A percentile compares a stretch with the other conserved stretches of the same genome.
These are phyloP conservation scores for Hydropsyche betteni DNA, from an alignment of 2,888 invertebrate genomes.

Conservation along the genomic window DNA sequence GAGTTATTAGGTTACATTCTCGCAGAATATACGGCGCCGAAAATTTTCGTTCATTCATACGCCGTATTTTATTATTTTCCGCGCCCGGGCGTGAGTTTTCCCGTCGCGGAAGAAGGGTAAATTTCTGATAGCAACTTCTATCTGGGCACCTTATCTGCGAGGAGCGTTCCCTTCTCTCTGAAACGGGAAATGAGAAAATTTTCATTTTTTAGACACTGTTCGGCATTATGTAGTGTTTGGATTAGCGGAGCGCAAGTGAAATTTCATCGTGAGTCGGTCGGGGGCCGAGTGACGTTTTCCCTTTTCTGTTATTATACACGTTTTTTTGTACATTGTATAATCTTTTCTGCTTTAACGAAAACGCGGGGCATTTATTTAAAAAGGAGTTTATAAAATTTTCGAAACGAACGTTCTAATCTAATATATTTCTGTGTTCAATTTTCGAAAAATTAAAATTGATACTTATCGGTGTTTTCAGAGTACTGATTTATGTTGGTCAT, in stretches of 20 bases:
- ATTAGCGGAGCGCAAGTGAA: slow-evolving; percentile 15
- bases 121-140: slow-evolving; percentile 27
- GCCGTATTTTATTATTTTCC: too few relatives aligned
- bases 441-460: background rate
- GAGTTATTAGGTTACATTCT: too few relatives aligned
- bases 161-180: background rate
- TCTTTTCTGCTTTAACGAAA: background rate
- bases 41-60: too few relatives aligned
- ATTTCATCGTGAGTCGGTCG: slow-evolving; percentile 17
- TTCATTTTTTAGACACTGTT: slow-evolving; percentile 14
- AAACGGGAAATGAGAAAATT: slow-evolving; percentile 29
- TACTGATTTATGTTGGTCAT: background rate
- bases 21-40: too few relatives aligned
- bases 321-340: too few relatives aligned
- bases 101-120: slow-evolving; percentile 23
- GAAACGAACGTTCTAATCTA: too few relatives aligned
- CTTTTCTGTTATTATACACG: too few relatives aligned
- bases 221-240: slow-evolving; percentile 26
- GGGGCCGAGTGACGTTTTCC: background rate
- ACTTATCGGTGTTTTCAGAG: too few relatives aligned
- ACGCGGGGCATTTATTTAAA: background rate
- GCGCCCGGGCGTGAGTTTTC: background rate
- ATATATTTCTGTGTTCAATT: background rate
- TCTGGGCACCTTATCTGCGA: slow-evolving; percentile 11
- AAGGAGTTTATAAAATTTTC: background rate